phyloP scores from a whole-genome alignment of 1,140 invertebrate species.

The Bombus confusus region DNA sequence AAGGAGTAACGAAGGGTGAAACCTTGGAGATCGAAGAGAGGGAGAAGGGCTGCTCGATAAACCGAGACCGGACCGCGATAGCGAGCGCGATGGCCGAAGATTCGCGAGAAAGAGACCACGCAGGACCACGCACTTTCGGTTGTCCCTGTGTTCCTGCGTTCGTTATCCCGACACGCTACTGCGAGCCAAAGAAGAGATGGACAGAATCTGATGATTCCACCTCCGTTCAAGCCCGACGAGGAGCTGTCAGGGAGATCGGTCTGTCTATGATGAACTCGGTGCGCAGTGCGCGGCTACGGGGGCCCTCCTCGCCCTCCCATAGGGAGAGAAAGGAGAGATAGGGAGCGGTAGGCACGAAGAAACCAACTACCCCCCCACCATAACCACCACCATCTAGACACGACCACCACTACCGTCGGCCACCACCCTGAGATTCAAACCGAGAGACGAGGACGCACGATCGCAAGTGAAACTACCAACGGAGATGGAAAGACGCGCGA shows the following conservation, averaged over 20 bases:
- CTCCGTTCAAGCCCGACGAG: constrained; percentile 70
- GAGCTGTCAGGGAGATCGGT: constrained; percentile 76
- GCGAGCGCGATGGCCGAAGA: neutral
- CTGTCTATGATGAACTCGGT: constrained; percentile 79
- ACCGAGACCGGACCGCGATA: neutral
- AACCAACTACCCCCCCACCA: constrained; percentile 76
- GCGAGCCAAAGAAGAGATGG: constrained; percentile 66
- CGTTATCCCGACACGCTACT: constrained; percentile 56
- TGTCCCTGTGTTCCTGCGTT: constrained; percentile 47
- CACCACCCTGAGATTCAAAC: constrained; percentile 63
- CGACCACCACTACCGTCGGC: constrained; percentile 63
- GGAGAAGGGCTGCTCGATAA: neutral
- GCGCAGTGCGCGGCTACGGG: constrained; percentile 75
- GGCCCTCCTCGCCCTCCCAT: constrained; percentile 73
- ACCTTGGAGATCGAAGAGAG: neutral
- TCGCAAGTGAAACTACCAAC: constrained; percentile 32
- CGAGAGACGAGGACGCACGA: constrained; percentile 51
- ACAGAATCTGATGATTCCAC: constrained; percentile 73
- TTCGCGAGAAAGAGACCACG: constrained; percentile 26
- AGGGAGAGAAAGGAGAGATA: constrained; percentile 77
- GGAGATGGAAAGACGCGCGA: constrained; percentile 42
- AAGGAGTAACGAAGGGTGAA: neutral
- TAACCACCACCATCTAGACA: constrained; percentile 67
- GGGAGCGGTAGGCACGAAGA: constrained; percentile 71
- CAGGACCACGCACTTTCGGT: constrained; percentile 53